These are phyloP conservation scores for Muscicapa adusta DNA, from an alignment of 2,113 vertebrate genomes.

Conservation along the genomic window DNA sequence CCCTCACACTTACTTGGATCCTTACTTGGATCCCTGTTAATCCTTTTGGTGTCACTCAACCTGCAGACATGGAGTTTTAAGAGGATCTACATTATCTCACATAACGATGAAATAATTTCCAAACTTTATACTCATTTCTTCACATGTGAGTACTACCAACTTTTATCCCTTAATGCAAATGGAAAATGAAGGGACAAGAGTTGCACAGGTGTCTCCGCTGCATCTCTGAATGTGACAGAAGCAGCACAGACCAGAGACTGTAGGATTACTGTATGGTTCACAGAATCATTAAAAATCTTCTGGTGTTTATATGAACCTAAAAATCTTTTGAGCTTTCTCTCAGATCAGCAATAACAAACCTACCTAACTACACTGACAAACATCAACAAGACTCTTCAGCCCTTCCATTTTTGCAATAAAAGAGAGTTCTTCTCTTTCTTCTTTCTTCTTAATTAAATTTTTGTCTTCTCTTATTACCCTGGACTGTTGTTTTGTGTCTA, in stretches of 20 bases:
- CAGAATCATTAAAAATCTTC: neutral
- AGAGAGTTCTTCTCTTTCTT: neutral
- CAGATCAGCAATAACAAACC: neutral
- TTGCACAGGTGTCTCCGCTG: neutral
- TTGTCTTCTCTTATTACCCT: conserved; percentile 19
- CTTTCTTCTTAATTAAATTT: conserved; percentile 5
- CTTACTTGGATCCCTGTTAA: neutral
- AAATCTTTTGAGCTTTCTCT: conserved; percentile 8
- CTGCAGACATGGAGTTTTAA: neutral
- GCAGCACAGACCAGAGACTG: neutral
- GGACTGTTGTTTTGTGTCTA: neutral
- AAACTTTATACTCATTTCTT: neutral
- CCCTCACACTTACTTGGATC: neutral
- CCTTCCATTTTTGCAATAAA: conserved; percentile 12
- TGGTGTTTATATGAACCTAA: neutral
- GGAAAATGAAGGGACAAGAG: neutral
- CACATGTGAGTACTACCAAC: neutral
- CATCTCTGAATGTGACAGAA: neutral
- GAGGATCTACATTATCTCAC: neutral
- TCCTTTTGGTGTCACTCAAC: neutral
- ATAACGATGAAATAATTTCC: neutral
- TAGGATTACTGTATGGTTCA: neutral
- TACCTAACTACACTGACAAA: neutral
- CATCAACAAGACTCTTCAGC: neutral
- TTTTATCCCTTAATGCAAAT: neutral